Conservation (phyloP, 2,113 vertebrate species). For the Oenanthe melanoleuca region DNA sequence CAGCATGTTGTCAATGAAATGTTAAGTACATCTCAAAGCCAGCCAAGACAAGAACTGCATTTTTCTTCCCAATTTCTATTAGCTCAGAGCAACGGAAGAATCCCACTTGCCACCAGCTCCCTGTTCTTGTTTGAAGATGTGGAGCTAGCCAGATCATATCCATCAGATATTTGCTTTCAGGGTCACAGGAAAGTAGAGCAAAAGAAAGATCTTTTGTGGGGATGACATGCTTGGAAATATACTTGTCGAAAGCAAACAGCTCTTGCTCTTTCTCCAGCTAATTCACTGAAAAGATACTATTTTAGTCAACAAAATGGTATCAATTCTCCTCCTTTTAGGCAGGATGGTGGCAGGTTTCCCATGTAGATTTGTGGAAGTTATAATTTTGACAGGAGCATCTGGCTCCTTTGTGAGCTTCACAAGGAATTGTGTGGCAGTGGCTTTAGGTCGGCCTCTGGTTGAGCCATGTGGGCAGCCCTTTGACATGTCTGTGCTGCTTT, state of each 20-base stretch:
- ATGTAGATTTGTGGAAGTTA: slow-evolving; percentile 60
- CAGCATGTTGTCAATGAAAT: slow-evolving; percentile 59
- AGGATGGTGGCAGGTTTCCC: slow-evolving; percentile 54
- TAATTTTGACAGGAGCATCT: slow-evolving; percentile 68
- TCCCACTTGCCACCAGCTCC: slow-evolving; percentile 52
- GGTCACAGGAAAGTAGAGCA: not conserved
- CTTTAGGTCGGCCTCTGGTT: slow-evolving; percentile 47
- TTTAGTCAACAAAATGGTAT: slow-evolving; percentile 52
- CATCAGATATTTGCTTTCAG: slow-evolving; percentile 67
- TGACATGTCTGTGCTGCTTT: slow-evolving; percentile 38
- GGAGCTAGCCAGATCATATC: slow-evolving; percentile 50
- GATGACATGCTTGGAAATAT: slow-evolving; percentile 49
- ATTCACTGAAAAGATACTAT: slow-evolving; percentile 61
- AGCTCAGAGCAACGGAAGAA: slow-evolving; percentile 64
- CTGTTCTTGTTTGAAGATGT: slow-evolving; percentile 49
- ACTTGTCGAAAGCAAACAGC: slow-evolving; percentile 48
- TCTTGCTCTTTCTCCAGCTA: slow-evolving; percentile 45
- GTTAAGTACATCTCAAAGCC: slow-evolving; percentile 62
- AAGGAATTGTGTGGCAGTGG: slow-evolving; percentile 52
- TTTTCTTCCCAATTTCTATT: slow-evolving; percentile 61
- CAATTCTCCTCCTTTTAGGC: slow-evolving; percentile 27
- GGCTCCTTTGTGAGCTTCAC: slow-evolving; percentile 63
- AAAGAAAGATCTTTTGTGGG: slow-evolving; percentile 59
- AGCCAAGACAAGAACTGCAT: slow-evolving; percentile 61
- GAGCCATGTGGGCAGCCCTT: slow-evolving; percentile 64